Conservation (phyloP, 2,797 vertebrate genomes). For the Enteromius thamalakanensis region DNA sequence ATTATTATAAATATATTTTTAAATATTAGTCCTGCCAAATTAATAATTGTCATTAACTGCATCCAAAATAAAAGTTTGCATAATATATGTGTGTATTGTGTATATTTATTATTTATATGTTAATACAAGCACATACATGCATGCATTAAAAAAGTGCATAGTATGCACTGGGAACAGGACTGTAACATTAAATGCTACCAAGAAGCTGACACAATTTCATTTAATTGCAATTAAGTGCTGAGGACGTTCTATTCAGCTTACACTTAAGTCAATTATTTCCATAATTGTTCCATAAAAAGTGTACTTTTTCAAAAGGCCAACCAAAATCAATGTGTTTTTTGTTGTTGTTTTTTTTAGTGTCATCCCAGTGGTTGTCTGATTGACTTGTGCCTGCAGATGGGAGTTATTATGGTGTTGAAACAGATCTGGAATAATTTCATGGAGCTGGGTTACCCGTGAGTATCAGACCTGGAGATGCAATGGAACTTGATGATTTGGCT, state of each 20-base stretch:
- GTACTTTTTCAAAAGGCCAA: neutral
- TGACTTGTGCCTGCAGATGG: constrained; percentile 98
- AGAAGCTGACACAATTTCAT: neutral
- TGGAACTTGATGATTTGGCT: neutral
- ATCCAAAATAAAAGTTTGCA: too few species aligned
- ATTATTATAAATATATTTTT: neutral
- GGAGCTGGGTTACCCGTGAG: constrained; percentile 94
- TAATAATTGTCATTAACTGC: too few species aligned
- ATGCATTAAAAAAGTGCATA: too few species aligned
- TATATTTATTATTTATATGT: too few species aligned
- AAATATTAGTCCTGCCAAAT: too few species aligned
- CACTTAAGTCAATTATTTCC: neutral
- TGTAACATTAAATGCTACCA: too few species aligned
- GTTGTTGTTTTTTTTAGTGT: constrained; percentile 78
- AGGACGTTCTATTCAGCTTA: neutral
- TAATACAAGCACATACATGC: too few species aligned
- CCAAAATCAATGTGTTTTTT: constrained; percentile 26
- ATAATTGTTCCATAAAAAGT: neutral
- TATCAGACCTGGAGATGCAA: constrained; percentile 12
- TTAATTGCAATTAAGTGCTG: neutral
- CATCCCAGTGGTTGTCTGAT: constrained; percentile 98
- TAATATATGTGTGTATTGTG: too few species aligned
- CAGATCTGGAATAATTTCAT: constrained; percentile 99
- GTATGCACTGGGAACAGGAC: too few species aligned
- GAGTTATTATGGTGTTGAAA: constrained; percentile 99